A percentile compares a stretch with the other conserved stretches of the same genome.
Evolutionary conservation across 2,113 vertebrate species (phyloP).

Genomic region (Clupea harengus): DNA sequence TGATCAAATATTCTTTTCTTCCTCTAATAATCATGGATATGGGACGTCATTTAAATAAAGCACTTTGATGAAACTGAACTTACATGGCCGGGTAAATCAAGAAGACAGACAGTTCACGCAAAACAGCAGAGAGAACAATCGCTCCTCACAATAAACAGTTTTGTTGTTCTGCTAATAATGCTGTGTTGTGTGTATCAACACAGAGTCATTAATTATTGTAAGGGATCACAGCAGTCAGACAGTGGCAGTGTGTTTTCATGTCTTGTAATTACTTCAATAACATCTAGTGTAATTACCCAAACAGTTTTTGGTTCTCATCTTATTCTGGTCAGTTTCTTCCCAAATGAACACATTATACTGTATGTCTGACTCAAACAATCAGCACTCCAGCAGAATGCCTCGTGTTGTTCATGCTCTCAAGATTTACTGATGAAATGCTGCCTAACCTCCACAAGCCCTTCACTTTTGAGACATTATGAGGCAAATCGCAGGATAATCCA

Average conservation of each 20-base stretch:
- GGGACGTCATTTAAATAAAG: too few species aligned
- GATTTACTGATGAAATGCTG: conserved; percentile 37
- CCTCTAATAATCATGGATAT: too few species aligned
- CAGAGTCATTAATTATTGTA: neutral
- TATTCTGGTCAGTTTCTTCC: neutral
- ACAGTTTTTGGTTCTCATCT: conserved; percentile 24
- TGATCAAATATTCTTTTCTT: too few species aligned
- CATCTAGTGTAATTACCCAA: neutral
- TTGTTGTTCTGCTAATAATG: neutral
- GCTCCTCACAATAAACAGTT: neutral
- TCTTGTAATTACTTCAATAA: neutral
- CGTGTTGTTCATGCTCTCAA: neutral
- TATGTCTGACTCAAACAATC: neutral
- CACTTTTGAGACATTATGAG: conserved; percentile 44
- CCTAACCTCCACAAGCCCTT: conserved; percentile 37
- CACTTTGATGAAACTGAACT: neutral
- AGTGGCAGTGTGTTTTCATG: neutral
- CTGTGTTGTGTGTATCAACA: neutral
- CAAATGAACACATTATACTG: neutral
- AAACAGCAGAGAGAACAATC: neutral
- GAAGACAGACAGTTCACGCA: neutral
- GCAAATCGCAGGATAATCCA: conserved; percentile 39
- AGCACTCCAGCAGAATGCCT: neutral
- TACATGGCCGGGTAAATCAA: neutral
- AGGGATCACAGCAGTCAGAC: neutral